These are phyloP conservation scores for Ptilodon capucinus DNA, from an alignment of 2,888 invertebrate genomes.

Conservation along the genomic window DNA sequence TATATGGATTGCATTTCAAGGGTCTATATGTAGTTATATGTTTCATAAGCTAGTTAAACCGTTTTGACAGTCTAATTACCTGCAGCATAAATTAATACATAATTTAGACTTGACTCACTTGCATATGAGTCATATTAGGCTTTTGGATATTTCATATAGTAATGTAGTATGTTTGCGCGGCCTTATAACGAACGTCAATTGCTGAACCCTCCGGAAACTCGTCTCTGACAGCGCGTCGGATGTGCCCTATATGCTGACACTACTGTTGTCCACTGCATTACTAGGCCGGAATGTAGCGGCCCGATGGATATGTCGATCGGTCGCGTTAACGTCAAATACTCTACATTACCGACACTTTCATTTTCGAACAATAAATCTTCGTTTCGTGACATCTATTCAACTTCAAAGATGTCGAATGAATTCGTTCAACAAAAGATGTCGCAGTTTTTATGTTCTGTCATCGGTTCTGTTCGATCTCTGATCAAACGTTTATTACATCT, in stretches of 20 bases:
- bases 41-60: no score
- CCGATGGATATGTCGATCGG: slow-evolving; percentile 12
- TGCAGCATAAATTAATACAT: not conserved
- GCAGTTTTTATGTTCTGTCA: slow-evolving; percentile 5
- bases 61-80: no score
- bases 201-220: slow-evolving; percentile 38
- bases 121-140: not conserved
- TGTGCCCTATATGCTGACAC: slow-evolving; percentile 31
- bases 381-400: not conserved
- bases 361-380: not conserved
- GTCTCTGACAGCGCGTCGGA: slow-evolving; percentile 43
- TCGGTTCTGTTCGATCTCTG: slow-evolving; percentile 17
- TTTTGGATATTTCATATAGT: not conserved
- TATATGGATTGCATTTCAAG: no score
- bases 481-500: slow-evolving; percentile 27
- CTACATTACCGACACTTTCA: not conserved
- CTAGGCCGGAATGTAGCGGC: slow-evolving; percentile 4
- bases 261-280: slow-evolving; percentile 20
- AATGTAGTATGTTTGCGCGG: slow-evolving; percentile 24
- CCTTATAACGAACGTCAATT: slow-evolving; percentile 36
- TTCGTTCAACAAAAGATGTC: slow-evolving; percentile 7
- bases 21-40: no score
- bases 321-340: slow-evolving; percentile 1
- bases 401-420: slow-evolving; percentile 1
- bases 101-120: not conserved